Percentiles rank a stretch among this genome's conserved stretches.
Evolutionary conservation across 64 coral and sea anemone genomes (phyloP).

Genomic region (Platygyra sinensis): DNA sequence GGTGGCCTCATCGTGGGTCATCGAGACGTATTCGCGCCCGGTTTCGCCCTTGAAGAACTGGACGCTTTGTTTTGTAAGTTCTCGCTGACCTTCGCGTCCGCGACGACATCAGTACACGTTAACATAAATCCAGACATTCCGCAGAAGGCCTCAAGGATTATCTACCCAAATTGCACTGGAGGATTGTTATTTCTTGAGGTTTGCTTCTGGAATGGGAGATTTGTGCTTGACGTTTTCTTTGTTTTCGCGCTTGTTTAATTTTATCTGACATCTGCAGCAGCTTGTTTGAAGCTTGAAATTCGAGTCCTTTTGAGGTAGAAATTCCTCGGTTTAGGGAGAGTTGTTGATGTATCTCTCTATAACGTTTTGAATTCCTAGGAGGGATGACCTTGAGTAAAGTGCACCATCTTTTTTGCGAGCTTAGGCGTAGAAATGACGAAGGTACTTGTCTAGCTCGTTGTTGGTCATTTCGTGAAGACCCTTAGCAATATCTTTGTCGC

Average conservation of each 20-base stretch:
- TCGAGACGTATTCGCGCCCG: no score
- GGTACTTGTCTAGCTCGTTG: no score
- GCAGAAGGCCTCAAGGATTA: neutral
- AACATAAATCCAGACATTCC: conserved; percentile 6
- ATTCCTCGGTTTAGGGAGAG: conserved; percentile 1
- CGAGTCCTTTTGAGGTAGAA: conserved; percentile 14
- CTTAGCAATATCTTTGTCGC: no score
- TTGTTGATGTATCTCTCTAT: conserved; percentile 20
- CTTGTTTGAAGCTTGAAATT: conserved; percentile 30
- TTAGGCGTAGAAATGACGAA: neutral
- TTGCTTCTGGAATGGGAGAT: neutral
- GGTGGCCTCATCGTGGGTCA: conserved; percentile 23
- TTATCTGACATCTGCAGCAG: neutral
- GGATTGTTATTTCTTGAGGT: neutral
- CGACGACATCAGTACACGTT: no score
- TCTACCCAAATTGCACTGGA: no score
- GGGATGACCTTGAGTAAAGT: no score
- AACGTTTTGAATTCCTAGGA: neutral
- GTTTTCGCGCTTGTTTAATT: no score
- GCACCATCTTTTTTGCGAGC: neutral
- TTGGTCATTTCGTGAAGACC: no score
- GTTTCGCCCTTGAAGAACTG: no score
- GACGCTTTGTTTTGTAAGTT: no score
- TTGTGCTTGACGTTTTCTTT: neutral
- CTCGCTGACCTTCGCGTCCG: no score